Evolutionary conservation across 2,888 invertebrate genomes (phyloP).

Genomic region (Pemphredon lugubris): DNA sequence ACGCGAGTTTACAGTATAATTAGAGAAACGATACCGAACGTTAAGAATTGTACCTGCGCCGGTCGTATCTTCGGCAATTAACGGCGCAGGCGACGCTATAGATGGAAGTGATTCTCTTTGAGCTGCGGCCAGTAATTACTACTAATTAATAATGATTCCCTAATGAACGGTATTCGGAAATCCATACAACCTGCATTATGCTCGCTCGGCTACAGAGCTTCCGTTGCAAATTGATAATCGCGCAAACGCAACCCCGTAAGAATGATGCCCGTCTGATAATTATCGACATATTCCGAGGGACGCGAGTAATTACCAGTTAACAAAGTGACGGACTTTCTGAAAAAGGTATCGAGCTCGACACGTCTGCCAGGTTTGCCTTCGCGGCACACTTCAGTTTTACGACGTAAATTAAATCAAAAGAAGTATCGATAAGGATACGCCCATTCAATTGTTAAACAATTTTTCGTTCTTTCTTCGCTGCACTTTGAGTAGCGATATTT

Average conservation of each 20-base stretch:
- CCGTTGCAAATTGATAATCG: not conserved
- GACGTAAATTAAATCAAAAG: too few relatives aligned
- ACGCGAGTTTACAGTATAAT: not conserved
- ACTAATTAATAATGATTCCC: conserved; percentile 42
- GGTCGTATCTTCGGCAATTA: not conserved
- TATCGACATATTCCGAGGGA: not conserved
- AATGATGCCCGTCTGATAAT: not conserved
- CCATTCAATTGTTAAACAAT: too few relatives aligned
- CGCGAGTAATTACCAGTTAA: too few relatives aligned
- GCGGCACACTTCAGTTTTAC: too few relatives aligned
- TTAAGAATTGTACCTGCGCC: not conserved
- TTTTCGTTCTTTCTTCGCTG: too few relatives aligned
- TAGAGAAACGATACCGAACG: not conserved
- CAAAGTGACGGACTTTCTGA: too few relatives aligned
- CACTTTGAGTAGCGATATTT: too few relatives aligned
- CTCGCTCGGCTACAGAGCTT: not conserved
- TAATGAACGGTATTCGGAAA: conserved; percentile 34
- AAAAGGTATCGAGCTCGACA: too few relatives aligned
- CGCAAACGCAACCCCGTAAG: not conserved
- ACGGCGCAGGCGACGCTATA: not conserved
- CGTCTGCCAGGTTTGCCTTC: too few relatives aligned
- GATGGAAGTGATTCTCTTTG: conserved; percentile 37
- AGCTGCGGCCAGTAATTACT: conserved; percentile 52
- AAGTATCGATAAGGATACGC: too few relatives aligned
- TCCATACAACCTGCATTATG: conserved; percentile 2